Base-by-base conservation (phyloP, 2,797 vertebrate genomes). In the Holocentrus rufus region DNA sequence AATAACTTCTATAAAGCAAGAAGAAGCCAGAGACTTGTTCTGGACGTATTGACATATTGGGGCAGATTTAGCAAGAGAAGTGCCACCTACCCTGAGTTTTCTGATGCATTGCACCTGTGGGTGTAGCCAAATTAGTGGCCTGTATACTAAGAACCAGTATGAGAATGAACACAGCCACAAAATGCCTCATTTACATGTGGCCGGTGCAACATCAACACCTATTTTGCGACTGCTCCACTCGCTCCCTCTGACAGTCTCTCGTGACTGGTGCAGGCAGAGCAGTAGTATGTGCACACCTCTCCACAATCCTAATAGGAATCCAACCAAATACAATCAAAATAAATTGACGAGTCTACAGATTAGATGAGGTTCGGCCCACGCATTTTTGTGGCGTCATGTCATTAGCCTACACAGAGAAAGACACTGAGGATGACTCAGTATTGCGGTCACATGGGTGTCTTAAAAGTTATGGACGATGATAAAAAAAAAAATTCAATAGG, bases 391-490 rank as follows among this genome's bases (percentile, higher is more conserved):
- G 44, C 44, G 36, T 20, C 50, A 42, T 42, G 44, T 50, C 27
- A 25, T 31, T 20, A 34, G 47, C 25, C n/a, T 14, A 22, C 14
- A 50, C 8, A 49, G 23, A 25, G 23, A 25, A 56, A 18, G 8
- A 42, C 7, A 46, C 25, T 1, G 36, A 25, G 10, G 36, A 20
- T 15, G 55, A 34, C 22, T 53, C 23, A 11, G 25, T 4, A 4
- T 30, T 46, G 10, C 4, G 53, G 74, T 36, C 50, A 42, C 69
- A 47, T 27, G 56, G 69, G 57, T 30, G 22, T 44, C 18, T 52
- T 30, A n/a, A 58, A 62, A 65, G 27, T 46, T 57, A 34, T 27
- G 17, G 55, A 58, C 30, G 27, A 17, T 31, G 58, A 59, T 68
- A 46, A 69, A 34, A 34, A 6, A 31, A 27, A 27, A 27, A 27